Evolutionary conservation across 1,140 invertebrate genomes (phyloP), one percentile per base, ranked within the genome.

Genomic region (Halesus radiatus): DNA sequence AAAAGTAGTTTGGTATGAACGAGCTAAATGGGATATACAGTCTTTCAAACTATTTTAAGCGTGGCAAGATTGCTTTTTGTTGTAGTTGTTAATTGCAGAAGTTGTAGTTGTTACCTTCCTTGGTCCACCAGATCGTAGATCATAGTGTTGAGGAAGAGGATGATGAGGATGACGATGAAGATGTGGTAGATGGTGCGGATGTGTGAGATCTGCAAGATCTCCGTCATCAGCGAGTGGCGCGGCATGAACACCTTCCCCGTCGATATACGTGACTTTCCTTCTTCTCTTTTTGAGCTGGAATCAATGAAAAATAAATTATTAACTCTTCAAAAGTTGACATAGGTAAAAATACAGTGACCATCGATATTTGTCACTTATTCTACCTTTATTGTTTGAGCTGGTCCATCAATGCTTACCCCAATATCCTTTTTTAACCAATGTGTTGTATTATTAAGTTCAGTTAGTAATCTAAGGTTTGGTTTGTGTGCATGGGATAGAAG

Each of bases 181-280:
- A 97, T 93, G 87, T 97, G 93, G 86, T 96, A 95, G 76, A 97
- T 94, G 0, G 95, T 95, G 84, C 91, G 90, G 79, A 97, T 94
- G 86, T 98, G 96, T 0, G 87, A 87, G 76, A 94, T 92, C 85
- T 96, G 90, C 83, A 96, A 92, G 32, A 97, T 89, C 37, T 95
- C 94, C 1, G 95, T 97, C 78, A 97, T 88, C 18, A 94, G 87
- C 0, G 95, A 96, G 84, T 94, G 92, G 74, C 95, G 89, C 15
- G 89, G 84, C 6, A 91, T 84, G 85, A 96, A 97, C 73, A 93
- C 90, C 86, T 94, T 94, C 23, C 93, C 91, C 6, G 70, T 52
- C 1, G 32, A 26, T 37, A 45, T 32, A 7, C 53, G 72, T 1
- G 53, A 8, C n/a, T 23, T 37, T 16, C 15, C 52, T 15, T 32